Evolutionary conservation across 2,113 vertebrate genomes (phyloP).

Genomic region (Neoarius graeffei): DNA sequence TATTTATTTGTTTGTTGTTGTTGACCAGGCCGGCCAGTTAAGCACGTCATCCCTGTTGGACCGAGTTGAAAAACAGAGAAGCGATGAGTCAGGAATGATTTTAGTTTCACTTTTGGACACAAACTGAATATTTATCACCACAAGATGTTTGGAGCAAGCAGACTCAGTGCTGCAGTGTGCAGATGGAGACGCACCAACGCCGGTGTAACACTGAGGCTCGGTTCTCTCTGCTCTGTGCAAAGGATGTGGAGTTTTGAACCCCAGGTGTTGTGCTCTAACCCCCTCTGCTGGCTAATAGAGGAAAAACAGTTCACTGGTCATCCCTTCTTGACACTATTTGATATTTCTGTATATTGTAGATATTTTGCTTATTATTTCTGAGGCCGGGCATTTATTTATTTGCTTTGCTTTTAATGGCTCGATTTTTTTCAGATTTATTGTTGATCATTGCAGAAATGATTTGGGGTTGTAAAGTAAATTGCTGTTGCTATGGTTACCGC

Average conservation of each 20-base stretch:
- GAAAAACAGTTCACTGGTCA: neutral
- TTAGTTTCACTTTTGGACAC: neutral
- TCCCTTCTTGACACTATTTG: neutral
- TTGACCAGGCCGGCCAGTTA: neutral
- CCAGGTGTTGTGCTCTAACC: neutral
- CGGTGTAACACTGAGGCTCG: neutral
- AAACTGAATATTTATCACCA: neutral
- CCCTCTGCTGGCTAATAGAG: slow-evolving; percentile 22
- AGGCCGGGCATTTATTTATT: neutral
- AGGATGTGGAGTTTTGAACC: neutral
- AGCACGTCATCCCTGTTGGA: neutral
- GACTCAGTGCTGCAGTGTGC: neutral
- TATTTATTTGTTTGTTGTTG: neutral
- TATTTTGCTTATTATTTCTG: neutral
- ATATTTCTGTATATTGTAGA: neutral
- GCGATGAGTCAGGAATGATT: neutral
- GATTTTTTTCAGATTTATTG: neutral
- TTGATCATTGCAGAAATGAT: neutral
- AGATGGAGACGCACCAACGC: neutral
- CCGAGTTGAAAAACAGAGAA: neutral
- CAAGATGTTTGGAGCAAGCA: neutral
- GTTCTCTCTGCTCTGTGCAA: neutral
- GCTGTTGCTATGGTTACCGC: neutral
- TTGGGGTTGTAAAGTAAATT: neutral
- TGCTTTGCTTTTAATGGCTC: neutral